phyloP scores from a whole-genome alignment of 1,140 invertebrate genomes.

The Ceratina australensis region DNA sequence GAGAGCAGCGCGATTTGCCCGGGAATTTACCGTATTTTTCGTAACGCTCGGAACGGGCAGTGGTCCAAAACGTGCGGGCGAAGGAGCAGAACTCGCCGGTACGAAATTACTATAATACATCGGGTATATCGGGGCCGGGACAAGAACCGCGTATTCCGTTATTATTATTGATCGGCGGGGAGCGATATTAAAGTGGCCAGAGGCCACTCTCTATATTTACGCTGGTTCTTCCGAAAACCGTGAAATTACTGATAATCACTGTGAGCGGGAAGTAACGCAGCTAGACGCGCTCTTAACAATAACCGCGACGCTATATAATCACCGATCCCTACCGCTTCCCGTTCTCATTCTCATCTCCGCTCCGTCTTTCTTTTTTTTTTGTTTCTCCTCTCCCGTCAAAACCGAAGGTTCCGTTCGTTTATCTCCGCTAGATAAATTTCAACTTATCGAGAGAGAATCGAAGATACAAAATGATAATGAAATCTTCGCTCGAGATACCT shows the following conservation, averaged over 20 bases:
- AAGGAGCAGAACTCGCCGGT: conserved; percentile 34
- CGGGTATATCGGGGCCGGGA: conserved; percentile 64
- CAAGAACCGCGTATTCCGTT: conserved; percentile 72
- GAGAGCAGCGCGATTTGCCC: background rate
- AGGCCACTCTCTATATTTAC: conserved; percentile 74
- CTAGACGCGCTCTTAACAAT: conserved; percentile 62
- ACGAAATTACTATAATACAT: conserved; percentile 78
- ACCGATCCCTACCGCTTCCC: conserved; percentile 17
- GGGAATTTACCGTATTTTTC: conserved; percentile 31
- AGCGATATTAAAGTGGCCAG: conserved; percentile 74
- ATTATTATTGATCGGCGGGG: conserved; percentile 76
- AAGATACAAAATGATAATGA: too few species aligned
- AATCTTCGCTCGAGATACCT: too few species aligned
- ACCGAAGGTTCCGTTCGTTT: too few species aligned
- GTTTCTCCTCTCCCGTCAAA: too few species aligned
- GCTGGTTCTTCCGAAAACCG: conserved; percentile 72
- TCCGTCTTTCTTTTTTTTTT: background rate
- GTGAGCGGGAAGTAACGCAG: conserved; percentile 60
- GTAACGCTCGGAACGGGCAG: conserved; percentile 12
- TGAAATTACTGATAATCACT: conserved; percentile 78
- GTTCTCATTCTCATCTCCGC: background rate
- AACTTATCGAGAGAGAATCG: too few species aligned
- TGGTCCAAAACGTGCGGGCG: conserved; percentile 25
- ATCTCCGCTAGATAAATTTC: too few species aligned
- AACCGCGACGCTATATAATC: conserved; percentile 62